Conservation (phyloP, 2,888 invertebrate species). For the Tanypteryx hageni region DNA sequence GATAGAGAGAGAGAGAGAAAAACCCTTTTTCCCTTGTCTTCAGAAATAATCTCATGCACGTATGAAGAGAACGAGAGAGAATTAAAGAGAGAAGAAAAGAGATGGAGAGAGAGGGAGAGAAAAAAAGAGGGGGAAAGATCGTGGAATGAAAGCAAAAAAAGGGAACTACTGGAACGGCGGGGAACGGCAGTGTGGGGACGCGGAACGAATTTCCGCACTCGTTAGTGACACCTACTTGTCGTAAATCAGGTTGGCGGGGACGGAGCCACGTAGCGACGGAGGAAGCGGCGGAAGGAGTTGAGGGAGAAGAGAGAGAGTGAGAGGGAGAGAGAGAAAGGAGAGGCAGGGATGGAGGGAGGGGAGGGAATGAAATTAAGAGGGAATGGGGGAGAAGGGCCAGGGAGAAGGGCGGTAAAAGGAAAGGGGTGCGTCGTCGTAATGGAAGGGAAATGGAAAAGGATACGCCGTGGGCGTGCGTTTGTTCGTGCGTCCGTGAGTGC, state of each 20-base stretch:
- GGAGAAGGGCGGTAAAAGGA: background rate
- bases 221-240: slow-evolving; percentile 63
- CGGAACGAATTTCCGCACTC: slow-evolving; percentile 53
- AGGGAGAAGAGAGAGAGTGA: background rate
- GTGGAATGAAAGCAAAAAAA: background rate
- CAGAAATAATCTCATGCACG: background rate
- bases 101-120: background rate
- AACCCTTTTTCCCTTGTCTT: background rate
- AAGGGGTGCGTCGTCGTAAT: background rate
- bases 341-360: background rate
- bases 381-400: background rate
- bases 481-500: no score
- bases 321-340: background rate
- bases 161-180: background rate
- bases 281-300: background rate
- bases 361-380: background rate
- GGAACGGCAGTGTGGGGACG: slow-evolving; percentile 12
- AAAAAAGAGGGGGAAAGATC: background rate
- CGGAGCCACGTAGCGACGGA: background rate
- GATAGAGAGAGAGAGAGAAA: background rate
- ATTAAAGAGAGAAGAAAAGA: background rate
- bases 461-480: background rate
- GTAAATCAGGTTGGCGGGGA: slow-evolving; percentile 45
- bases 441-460: slow-evolving; percentile 22
- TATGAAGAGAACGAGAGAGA: background rate